Base-by-base conservation (phyloP, 1,140 invertebrate species). In the Drosophila santomea region DNA sequence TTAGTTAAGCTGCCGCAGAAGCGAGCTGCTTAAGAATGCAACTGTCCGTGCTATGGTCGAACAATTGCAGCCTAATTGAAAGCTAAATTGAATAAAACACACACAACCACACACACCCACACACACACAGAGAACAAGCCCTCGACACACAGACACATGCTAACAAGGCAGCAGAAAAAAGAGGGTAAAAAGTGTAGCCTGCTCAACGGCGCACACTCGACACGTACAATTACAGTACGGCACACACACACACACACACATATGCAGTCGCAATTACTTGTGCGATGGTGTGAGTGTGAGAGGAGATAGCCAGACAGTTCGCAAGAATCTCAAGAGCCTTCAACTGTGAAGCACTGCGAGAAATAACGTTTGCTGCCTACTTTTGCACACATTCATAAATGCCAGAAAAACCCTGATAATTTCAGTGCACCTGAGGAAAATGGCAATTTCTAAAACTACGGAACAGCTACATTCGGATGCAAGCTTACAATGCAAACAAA, bases 1-100 rank as follows among this genome's bases (percentile, higher is more conserved):
- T 66, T 48, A 66, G 72, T 75, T 57, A 39, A 66, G 55, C 55
- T 35, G 61, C 61, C 28, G 61, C 61, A 44, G 61, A 25, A 38
- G 44, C 58, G 35, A 52, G 62, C 85, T 89, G 77, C 80, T 89
- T 89, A 74, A 74, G 74, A 84, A 89, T 89, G 84, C 84, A 89
- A 78, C 69, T 74, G 78, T 52, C 60, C 60, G 67, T 71, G 72
- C 66, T 59, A 76, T 77, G 85, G 82, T 74, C 84, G 84, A 89
- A 89, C 84, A 89, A 89, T 89, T 89, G 84, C 80, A 89, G 84
- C 77, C 84, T 89, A 89, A 89, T 89, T 89, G 84, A 89, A 89
- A 89, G 84, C 84, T 89, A 89, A 89, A 89, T 89, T 89, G 80
- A 89, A 89, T 89, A 89, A 89, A 88, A 85, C 68, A 73, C 64